These are phyloP conservation scores for Drosophila teissieri DNA, from an alignment of 1,140 invertebrate genomes.

Conservation along the genomic window DNA sequence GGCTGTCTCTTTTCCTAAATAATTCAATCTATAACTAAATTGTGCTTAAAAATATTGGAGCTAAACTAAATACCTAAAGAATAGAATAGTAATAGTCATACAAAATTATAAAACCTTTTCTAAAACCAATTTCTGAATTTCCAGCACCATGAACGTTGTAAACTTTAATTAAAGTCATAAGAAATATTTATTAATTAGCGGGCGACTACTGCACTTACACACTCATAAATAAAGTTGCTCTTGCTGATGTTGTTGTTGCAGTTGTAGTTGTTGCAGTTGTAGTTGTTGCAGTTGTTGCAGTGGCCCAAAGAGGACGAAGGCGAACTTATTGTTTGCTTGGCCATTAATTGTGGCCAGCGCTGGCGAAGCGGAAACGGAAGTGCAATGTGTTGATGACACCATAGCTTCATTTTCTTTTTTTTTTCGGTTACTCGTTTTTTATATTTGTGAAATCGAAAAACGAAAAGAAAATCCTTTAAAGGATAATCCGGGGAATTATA, in stretches of 20 bases:
- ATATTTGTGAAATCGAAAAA: slow-evolving; percentile 23
- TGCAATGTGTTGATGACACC: slow-evolving; percentile 75
- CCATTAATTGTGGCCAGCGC: slow-evolving; percentile 50
- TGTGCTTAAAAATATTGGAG: too few species aligned
- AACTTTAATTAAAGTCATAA: neutral
- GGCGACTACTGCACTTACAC: slow-evolving; percentile 12
- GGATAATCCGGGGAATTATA: neutral
- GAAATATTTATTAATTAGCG: slow-evolving; percentile 2
- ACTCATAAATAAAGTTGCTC: slow-evolving; percentile 30
- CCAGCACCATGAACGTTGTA: neutral
- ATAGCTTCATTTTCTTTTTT: slow-evolving; percentile 24
- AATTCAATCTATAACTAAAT: too few species aligned
- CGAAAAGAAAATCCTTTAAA: neutral
- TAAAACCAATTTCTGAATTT: too few species aligned
- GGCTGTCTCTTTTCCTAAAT: too few species aligned
- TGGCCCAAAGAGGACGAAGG: slow-evolving; percentile 20
- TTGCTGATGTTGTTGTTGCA: slow-evolving; percentile 8
- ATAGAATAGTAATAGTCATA: too few species aligned
- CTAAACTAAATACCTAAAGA: too few species aligned
- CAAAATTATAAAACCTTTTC: too few species aligned
- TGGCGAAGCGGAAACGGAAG: slow-evolving; percentile 64
- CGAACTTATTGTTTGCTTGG: slow-evolving; percentile 57
- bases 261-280: slow-evolving; percentile 17
- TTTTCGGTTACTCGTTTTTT: slow-evolving; percentile 24
- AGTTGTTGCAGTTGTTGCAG: slow-evolving; percentile 15